A percentile compares a stretch with the other conserved stretches of the same genome.
phyloP scores from a whole-genome alignment of 2,113 vertebrate species.

The Thamnaconus septentrionalis region DNA sequence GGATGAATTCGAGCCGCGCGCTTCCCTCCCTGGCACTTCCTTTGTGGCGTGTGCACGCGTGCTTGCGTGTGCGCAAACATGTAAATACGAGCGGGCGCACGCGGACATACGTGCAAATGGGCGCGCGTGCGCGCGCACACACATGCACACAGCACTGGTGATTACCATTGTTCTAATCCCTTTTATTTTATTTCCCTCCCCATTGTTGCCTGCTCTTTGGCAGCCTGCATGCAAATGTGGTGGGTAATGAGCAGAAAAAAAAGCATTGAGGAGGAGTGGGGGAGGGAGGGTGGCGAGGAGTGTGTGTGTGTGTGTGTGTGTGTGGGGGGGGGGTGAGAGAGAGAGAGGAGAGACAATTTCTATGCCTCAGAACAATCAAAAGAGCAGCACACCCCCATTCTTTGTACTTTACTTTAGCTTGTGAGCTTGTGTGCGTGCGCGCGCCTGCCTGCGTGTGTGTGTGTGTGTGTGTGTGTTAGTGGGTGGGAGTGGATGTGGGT shows the following conservation, averaged over 20 bases:
- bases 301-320: neutral
- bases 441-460: constrained; percentile 17
- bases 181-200: constrained; percentile 75
- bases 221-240: constrained; percentile 76
- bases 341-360: constrained; percentile 60
- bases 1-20: constrained; percentile 25
- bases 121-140: constrained; percentile 9
- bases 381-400: constrained; percentile 70
- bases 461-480: constrained; percentile 16
- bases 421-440: constrained; percentile 47
- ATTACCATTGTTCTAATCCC: constrained; percentile 77
- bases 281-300: constrained; percentile 8
- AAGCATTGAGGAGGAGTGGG: constrained; percentile 52
- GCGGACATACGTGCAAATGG: too few species aligned
- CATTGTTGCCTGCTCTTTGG: constrained; percentile 69
- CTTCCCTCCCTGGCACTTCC: too few species aligned
- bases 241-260: constrained; percentile 76
- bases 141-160: constrained; percentile 42
- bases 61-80: constrained; percentile 7
- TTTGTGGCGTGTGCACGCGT: too few species aligned
- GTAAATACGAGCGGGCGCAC: neutral
- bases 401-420: constrained; percentile 74
- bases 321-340: constrained; percentile 15
- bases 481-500: too few species aligned
- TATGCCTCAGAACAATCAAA: constrained; percentile 76